Percentiles rank a stretch among this genome's conserved stretches.
Evolutionary conservation across 2,888 invertebrate genomes (phyloP).

Genomic region (Euspilapteryx auroguttella): DNA sequence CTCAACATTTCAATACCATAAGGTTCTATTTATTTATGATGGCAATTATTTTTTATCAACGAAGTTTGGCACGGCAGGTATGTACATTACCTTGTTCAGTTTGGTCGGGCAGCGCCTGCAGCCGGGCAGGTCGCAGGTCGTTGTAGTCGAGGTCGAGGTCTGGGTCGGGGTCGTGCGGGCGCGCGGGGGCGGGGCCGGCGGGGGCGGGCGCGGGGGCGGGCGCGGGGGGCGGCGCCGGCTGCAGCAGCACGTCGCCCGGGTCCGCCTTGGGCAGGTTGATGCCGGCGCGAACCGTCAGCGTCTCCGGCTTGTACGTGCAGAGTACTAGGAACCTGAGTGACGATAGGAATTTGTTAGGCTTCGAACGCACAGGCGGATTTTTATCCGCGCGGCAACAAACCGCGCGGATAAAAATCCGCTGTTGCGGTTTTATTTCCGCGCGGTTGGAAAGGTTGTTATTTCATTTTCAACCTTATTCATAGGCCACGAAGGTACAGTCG

Average conservation of each 20-base stretch:
- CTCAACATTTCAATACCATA: too few relatives aligned
- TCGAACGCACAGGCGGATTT: too few relatives aligned
- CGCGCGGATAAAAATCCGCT: too few relatives aligned
- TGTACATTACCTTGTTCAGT: conserved; percentile 34
- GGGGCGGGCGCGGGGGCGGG: conserved; percentile 37
- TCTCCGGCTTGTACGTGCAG: conserved; percentile 81
- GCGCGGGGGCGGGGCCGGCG: conserved; percentile 43
- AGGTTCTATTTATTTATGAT: too few relatives aligned
- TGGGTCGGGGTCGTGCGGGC: conserved; percentile 47
- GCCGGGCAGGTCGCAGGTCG: conserved; percentile 45
- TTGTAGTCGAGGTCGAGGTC: conserved; percentile 40
- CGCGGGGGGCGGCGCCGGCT: conserved; percentile 43
- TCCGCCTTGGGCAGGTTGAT: conserved; percentile 68
- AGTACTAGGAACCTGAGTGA: conserved; percentile 78
- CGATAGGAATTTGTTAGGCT: too few relatives aligned
- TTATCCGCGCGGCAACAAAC: too few relatives aligned
- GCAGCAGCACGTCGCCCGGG: conserved; percentile 47
- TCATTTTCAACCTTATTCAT: too few relatives aligned
- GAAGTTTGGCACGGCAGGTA: too few relatives aligned
- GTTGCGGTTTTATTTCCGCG: too few relatives aligned
- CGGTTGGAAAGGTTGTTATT: too few relatives aligned
- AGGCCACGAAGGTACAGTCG: too few relatives aligned
- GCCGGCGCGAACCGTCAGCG: conserved; percentile 79
- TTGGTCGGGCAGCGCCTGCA: conserved; percentile 40
- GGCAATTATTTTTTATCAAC: too few relatives aligned